These are phyloP conservation scores for Enteromius trimaculatus DNA, from an alignment of 2,797 vertebrate species.

Conservation along the genomic window DNA sequence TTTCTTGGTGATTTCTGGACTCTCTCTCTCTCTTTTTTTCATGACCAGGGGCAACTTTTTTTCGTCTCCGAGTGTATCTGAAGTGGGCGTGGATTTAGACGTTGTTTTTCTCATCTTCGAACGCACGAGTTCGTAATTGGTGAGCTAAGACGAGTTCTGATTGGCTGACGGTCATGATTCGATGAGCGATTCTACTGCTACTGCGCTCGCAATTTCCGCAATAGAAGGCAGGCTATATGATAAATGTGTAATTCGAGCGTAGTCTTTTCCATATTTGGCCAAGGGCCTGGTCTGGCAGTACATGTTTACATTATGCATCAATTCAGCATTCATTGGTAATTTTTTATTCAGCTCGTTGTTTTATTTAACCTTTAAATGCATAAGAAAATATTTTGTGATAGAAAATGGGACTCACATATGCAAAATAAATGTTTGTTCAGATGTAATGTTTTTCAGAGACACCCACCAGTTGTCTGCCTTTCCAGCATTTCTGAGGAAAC, in stretches of 20 bases:
- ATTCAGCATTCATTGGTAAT: not conserved
- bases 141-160: not conserved
- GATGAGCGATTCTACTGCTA: conserved; percentile 31
- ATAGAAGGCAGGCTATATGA: conserved; percentile 11
- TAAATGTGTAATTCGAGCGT: conserved; percentile 30
- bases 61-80: conserved; percentile 51
- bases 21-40: conserved; percentile 56
- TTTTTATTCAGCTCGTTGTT: not conserved
- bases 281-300: conserved; percentile 21
- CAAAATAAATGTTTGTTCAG: not conserved
- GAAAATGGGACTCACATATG: not conserved
- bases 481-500: not conserved
- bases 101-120: conserved; percentile 45
- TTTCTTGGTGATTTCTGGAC: conserved; percentile 42
- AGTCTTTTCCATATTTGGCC: conserved; percentile 55
- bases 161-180: not conserved
- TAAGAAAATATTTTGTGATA: too few species aligned
- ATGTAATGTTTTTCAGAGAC: not conserved
- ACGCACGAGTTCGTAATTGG: not conserved
- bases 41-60: conserved; percentile 64
- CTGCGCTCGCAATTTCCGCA: conserved; percentile 45
- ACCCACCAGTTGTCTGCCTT: not conserved
- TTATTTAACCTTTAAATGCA: not conserved
- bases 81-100: conserved; percentile 51
- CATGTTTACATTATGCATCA: not conserved